These are phyloP conservation scores for Sminthurinus aureus DNA, from an alignment of 2,888 invertebrate genomes.

Conservation along the genomic window DNA sequence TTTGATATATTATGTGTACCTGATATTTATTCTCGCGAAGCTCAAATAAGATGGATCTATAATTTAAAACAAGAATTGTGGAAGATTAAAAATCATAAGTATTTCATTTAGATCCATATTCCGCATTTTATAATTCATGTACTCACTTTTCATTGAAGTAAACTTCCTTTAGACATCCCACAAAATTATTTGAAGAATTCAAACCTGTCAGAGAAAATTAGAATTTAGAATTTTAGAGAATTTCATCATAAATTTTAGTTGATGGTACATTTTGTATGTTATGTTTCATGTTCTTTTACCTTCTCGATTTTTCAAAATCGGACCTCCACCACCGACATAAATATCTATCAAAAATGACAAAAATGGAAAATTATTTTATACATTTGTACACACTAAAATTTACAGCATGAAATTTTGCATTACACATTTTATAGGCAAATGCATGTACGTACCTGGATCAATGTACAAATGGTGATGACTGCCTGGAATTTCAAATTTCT, in stretches of 20 bases:
- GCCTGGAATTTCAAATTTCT: conserved; percentile 71
- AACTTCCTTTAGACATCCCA: conserved; percentile 88
- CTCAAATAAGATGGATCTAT: conserved; percentile 89
- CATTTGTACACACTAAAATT: too few relatives aligned
- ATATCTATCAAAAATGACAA: too few relatives aligned
- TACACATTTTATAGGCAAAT: too few relatives aligned
- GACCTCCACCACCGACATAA: conserved; percentile 89
- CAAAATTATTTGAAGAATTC: conserved; percentile 83
- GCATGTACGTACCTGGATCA: too few relatives aligned
- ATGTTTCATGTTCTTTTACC: conserved; percentile 61
- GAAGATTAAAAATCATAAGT: too few relatives aligned
- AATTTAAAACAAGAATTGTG: too few relatives aligned
- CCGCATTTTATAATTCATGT: too few relatives aligned
- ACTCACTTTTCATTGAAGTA: conserved; percentile 93
- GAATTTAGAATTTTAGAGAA: background rate
- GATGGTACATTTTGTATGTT: background rate
- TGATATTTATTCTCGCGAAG: conserved; percentile 84
- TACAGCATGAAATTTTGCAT: too few relatives aligned
- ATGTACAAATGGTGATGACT: conserved; percentile 79
- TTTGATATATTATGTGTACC: conserved; percentile 64
- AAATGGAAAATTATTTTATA: too few relatives aligned
- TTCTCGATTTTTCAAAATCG: conserved; percentile 52
- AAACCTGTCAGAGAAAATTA: conserved; percentile 66
- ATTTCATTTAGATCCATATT: too few relatives aligned
- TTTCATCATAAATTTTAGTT: background rate